Conservation (phyloP, 1,140 invertebrate genomes). For the Cydia pomonella region DNA sequence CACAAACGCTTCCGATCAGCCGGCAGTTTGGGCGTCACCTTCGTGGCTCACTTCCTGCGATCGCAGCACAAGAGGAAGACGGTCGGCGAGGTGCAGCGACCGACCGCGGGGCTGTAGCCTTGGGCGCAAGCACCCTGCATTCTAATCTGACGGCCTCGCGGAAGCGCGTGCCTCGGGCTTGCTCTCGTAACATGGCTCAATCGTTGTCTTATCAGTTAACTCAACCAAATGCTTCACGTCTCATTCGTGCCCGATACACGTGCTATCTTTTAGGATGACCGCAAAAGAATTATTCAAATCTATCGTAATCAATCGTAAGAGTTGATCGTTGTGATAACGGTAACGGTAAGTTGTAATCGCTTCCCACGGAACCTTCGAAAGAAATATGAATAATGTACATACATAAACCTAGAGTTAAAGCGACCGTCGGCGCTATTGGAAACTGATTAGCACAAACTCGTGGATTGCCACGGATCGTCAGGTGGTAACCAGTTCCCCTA, state of each 20-base stretch:
- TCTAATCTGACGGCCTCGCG: constrained; percentile 77
- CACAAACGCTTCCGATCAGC: constrained; percentile 70
- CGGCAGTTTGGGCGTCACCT: constrained; percentile 64
- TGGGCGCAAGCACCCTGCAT: constrained; percentile 78
- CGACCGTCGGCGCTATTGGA: constrained; percentile 45
- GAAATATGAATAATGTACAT: constrained; percentile 16
- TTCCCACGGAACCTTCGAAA: constrained; percentile 10
- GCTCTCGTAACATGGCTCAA: constrained; percentile 68
- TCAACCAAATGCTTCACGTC: constrained; percentile 34
- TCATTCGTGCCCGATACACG: constrained; percentile 21
- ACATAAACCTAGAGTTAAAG: constrained; percentile 33
- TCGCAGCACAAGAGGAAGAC: constrained; percentile 66
- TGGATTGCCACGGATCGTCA: constrained; percentile 48
- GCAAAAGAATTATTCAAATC: constrained; percentile 25
- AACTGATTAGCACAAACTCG: constrained; percentile 57
- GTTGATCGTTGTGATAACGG: constrained; percentile 5
- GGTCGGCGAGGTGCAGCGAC: constrained; percentile 66
- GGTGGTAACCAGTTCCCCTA: constrained; percentile 60
- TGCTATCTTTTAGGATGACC: constrained; percentile 25
- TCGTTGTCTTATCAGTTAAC: constrained; percentile 48
- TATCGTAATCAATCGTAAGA: constrained; percentile 16
- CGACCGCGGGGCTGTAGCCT: constrained; percentile 70
- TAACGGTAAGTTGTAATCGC: neutral
- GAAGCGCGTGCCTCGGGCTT: constrained; percentile 67
- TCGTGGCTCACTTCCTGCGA: constrained; percentile 70